Conservation (phyloP, 2,888 invertebrate genomes). For the Eremobia ochroleuca region DNA sequence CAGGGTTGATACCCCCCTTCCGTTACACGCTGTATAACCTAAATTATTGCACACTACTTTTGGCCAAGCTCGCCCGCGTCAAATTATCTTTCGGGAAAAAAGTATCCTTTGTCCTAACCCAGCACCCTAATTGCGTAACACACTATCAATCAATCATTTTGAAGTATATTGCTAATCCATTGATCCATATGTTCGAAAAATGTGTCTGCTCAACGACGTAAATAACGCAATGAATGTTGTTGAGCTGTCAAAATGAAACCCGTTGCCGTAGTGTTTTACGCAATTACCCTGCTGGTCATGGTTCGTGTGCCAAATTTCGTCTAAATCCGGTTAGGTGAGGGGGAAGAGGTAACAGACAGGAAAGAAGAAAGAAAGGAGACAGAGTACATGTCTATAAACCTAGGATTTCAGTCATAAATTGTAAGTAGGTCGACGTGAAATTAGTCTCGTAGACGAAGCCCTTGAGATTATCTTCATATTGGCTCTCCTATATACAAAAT, state of each 20-base stretch:
- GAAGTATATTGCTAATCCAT: too few relatives aligned
- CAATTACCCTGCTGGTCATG: background rate
- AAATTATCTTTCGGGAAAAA: background rate
- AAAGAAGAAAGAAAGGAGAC: background rate
- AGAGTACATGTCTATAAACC: background rate
- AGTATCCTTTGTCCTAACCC: background rate
- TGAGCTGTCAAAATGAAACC: too few relatives aligned
- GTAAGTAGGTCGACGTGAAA: background rate
- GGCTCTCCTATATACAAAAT: background rate
- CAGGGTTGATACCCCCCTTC: too few relatives aligned
- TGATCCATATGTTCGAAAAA: too few relatives aligned
- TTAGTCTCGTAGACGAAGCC: slow-evolving; percentile 15
- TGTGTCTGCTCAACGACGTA: too few relatives aligned
- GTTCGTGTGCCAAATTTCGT: background rate
- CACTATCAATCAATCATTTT: too few relatives aligned
- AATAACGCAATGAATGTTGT: too few relatives aligned
- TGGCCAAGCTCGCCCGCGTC: background rate
- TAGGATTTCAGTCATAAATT: background rate
- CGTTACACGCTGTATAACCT: background rate
- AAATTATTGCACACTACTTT: background rate
- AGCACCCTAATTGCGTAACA: too few relatives aligned
- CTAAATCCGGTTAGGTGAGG: background rate
- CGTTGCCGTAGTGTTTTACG: too few relatives aligned
- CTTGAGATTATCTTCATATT: slow-evolving; percentile 10
- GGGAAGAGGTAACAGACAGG: background rate